These are phyloP conservation scores for Pissodes strobi DNA, from an alignment of 1,140 invertebrate genomes.

Conservation along the genomic window DNA sequence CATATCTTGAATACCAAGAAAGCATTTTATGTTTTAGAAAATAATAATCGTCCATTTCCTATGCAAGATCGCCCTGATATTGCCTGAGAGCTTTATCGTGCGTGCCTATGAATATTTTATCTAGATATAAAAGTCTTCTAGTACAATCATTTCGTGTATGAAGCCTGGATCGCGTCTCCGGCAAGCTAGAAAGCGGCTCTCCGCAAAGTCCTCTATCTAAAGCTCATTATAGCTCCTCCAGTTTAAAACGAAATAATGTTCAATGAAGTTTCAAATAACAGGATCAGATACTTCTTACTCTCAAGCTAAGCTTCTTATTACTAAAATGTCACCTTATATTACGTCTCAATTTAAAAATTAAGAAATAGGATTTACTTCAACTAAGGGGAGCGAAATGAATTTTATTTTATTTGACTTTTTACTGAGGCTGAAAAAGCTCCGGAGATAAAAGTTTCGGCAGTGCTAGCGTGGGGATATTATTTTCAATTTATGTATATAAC, in stretches of 20 bases:
- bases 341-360: neutral
- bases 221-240: neutral
- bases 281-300: neutral
- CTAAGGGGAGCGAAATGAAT: no score
- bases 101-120: neutral
- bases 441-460: no score
- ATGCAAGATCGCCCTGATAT: neutral
- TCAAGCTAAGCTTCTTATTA: slow-evolving; percentile 3
- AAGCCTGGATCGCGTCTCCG: neutral
- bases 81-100: neutral
- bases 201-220: neutral
- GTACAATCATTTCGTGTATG: neutral
- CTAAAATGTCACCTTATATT: slow-evolving; percentile 3
- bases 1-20: no score
- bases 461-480: no score
- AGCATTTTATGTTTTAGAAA: no score
- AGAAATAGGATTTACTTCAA: slow-evolving; percentile 3
- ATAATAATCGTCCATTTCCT: no score
- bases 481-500: no score
- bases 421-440: no score
- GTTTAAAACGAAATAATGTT: neutral
- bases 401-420: no score
- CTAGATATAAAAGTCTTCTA: neutral
- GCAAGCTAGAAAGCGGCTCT: neutral
- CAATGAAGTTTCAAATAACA: slow-evolving; percentile 7